These are phyloP conservation scores for Pseudopleuronectes americanus DNA, from an alignment of 2,797 vertebrate genomes.

Conservation along the genomic window DNA sequence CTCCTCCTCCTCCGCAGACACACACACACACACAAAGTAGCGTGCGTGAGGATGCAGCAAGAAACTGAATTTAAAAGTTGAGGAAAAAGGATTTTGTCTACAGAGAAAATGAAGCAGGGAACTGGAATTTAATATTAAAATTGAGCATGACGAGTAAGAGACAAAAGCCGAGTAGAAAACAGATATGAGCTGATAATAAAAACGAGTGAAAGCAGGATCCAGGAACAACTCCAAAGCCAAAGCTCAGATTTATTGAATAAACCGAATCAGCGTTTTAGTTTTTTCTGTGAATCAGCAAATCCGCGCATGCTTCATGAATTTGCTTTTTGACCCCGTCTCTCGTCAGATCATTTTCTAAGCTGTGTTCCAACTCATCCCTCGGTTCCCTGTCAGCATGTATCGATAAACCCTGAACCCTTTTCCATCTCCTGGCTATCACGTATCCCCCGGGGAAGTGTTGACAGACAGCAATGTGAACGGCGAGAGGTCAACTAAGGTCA, in stretches of 20 bases:
- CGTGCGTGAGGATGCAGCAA: neutral
- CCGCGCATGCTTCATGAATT: no score
- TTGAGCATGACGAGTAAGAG: no score
- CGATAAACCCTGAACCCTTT: conserved; percentile 16
- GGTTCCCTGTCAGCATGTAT: conserved; percentile 13
- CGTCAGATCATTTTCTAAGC: neutral
- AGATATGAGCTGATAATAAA: neutral
- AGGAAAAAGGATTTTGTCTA: neutral
- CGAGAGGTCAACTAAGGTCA: conserved; percentile 52
- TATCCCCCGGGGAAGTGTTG: conserved; percentile 41
- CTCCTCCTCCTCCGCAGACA: conserved; percentile 38
- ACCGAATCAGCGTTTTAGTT: no score
- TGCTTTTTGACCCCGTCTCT: neutral
- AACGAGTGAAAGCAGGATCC: neutral
- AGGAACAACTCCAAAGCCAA: neutral
- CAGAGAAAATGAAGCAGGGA: no score
- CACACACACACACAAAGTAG: neutral
- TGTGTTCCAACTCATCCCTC: neutral
- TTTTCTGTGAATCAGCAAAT: no score
- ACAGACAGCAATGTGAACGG: conserved; percentile 40
- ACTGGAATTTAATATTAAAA: no score
- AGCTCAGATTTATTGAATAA: neutral
- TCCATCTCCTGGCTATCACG: conserved; percentile 17
- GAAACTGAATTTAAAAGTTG: no score
- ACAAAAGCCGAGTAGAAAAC: neutral